These are phyloP conservation scores for Drosophila greeni DNA, from an alignment of 2,888 invertebrate species.

Conservation along the genomic window DNA sequence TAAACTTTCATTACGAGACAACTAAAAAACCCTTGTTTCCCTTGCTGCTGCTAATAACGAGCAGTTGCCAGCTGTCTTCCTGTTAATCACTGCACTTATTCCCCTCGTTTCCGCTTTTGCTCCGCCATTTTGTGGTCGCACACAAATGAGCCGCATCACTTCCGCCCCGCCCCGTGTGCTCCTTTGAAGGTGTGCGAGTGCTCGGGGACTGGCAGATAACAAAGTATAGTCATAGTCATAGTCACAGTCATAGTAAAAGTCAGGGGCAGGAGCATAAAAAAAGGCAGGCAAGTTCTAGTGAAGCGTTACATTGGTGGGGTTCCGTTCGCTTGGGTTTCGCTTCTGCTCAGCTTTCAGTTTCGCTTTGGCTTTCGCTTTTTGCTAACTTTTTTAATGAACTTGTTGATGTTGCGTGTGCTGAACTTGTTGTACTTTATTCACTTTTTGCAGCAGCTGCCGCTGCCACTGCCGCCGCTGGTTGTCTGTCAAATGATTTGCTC, in stretches of 20 bases:
- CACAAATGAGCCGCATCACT: conserved; percentile 69
- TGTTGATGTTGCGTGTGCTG: conserved; percentile 62
- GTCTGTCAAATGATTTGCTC: conserved; percentile 57
- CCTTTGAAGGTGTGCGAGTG: conserved; percentile 44
- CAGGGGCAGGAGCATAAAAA: conserved; percentile 6
- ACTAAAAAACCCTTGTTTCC: background rate
- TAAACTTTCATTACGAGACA: background rate
- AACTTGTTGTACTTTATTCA: conserved; percentile 18
- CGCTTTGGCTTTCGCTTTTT: conserved; percentile 32
- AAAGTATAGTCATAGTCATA: conserved; percentile 10
- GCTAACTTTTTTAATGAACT: conserved; percentile 70
- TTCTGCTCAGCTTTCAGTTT: conserved; percentile 14
- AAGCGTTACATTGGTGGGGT: conserved; percentile 66
- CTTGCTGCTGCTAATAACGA: background rate
- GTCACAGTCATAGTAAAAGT: background rate
- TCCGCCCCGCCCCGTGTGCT: conserved; percentile 32
- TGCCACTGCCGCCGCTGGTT: conserved; percentile 8
- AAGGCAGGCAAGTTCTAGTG: conserved; percentile 56
- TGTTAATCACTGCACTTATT: conserved; percentile 26
- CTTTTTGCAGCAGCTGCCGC: conserved; percentile 1
- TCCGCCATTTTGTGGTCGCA: conserved; percentile 55
- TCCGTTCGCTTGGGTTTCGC: conserved; percentile 61
- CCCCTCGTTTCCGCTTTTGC: background rate
- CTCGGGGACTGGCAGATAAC: conserved; percentile 28
- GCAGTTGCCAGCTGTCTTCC: conserved; percentile 5